Conservation (phyloP, 1,140 invertebrate species). For the Papilio polyxenes region DNA sequence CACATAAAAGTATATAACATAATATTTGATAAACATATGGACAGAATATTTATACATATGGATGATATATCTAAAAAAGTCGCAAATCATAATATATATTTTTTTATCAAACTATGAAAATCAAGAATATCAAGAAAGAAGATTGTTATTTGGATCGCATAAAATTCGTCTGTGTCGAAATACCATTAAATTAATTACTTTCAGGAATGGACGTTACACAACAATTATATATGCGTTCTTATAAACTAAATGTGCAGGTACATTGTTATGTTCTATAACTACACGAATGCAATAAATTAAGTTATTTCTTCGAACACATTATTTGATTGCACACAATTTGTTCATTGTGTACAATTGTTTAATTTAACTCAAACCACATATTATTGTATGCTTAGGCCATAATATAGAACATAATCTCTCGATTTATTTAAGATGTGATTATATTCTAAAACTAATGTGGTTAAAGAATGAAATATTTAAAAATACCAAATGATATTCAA, state of each 20-base stretch:
- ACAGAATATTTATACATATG: not conserved
- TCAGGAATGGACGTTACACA: not conserved
- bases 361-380: not conserved
- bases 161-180: not conserved
- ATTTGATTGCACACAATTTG: not conserved
- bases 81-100: not conserved
- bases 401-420: not conserved
- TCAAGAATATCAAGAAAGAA: too few species aligned
- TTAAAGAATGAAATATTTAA: not conserved
- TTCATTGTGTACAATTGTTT: not conserved
- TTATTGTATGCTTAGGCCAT: constrained; percentile 3
- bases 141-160: not conserved
- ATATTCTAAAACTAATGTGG: not conserved
- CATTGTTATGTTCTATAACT: constrained; percentile 25
- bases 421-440: not conserved
- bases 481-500: too few species aligned
- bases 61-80: not conserved
- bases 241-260: constrained; percentile 16
- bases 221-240: not conserved
- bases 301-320: constrained; percentile 31
- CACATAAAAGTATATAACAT: not conserved
- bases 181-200: not conserved
- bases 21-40: not conserved
- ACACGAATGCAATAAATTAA: constrained; percentile 32
- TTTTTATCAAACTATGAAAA: too few species aligned